Base-by-base conservation (phyloP, 2,888 invertebrate genomes). In the Arctia plantaginis region DNA sequence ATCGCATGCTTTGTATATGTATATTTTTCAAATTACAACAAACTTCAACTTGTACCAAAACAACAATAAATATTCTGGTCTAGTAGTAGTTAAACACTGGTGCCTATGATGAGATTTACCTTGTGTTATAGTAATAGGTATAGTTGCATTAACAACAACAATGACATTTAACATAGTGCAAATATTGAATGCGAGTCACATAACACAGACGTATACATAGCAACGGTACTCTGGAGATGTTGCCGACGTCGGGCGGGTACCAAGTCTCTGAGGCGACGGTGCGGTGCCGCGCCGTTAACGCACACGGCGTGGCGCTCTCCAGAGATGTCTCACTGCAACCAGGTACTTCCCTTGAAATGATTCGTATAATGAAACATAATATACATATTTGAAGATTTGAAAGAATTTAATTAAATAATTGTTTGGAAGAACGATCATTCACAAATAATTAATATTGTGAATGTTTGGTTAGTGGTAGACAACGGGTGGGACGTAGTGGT, bases 241-340 rank as follows among this genome's bases (percentile, higher is more conserved):
- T 89, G 76, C 89, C 91, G 47, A 62, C 81, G 27, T 62, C 80
- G n/a, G 76, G 77, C 78, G 75, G 81, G 65, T 82, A 71, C 69
- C 81, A 76, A 69, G 72, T 74, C 70, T 74, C 80, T 15, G 66
- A 81, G 39, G 65, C 65, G 64, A 84, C 82, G 78, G 83, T 93
- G 85, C 97, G 98, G 82, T 98, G 98, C 91, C 96, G 97, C 84
- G 98, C 98, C 65, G 95, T 96, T 88, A 98, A 98, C 94, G 95
- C 96, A 79, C 97, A 97, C 83, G 98, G 98, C 77, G 97, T 97
- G 68, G 97, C 98, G 79, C 95, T 98, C 83, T 98, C 98, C 85
- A 95, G 98, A 64, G 97, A 97, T 89, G 97, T 98, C 86, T 96
- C 96, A 77, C 96, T 98, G 77, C 96, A 97, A 83, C 97, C 98